phyloP scores from a whole-genome alignment of 2,113 vertebrate species.

The Scortum barcoo region DNA sequence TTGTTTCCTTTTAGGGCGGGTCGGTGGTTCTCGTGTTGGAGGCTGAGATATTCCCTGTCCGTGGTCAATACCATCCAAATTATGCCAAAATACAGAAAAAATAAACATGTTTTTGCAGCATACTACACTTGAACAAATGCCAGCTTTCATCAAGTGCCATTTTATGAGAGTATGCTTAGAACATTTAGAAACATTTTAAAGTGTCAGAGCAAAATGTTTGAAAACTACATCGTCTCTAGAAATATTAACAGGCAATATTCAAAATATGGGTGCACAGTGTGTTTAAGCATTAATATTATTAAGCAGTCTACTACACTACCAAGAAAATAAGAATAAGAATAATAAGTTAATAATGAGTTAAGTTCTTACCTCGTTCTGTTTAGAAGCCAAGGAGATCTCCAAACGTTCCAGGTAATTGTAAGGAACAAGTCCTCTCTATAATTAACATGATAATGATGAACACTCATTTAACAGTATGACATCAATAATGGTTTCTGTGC shows the following conservation, averaged over 20 bases:
- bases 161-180: neutral
- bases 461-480: neutral
- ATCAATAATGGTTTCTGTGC: neutral
- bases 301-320: no score
- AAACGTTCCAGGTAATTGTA: conserved; percentile 93
- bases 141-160: neutral
- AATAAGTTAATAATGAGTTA: neutral
- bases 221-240: neutral
- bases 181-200: neutral
- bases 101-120: neutral
- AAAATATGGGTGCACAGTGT: neutral
- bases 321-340: no score
- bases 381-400: conserved; percentile 87
- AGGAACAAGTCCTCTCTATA: conserved; percentile 93
- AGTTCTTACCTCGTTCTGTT: conserved; percentile 84
- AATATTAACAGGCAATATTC: neutral
- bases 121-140: neutral
- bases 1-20: conserved; percentile 76
- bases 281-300: no score
- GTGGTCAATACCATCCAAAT: conserved; percentile 67
- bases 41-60: conserved; percentile 69
- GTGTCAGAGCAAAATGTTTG: neutral
- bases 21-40: conserved; percentile 78
- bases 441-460: conserved; percentile 19
- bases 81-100: neutral